phyloP scores from a whole-genome alignment of 2,113 vertebrate genomes.

The Elachura formosa region DNA sequence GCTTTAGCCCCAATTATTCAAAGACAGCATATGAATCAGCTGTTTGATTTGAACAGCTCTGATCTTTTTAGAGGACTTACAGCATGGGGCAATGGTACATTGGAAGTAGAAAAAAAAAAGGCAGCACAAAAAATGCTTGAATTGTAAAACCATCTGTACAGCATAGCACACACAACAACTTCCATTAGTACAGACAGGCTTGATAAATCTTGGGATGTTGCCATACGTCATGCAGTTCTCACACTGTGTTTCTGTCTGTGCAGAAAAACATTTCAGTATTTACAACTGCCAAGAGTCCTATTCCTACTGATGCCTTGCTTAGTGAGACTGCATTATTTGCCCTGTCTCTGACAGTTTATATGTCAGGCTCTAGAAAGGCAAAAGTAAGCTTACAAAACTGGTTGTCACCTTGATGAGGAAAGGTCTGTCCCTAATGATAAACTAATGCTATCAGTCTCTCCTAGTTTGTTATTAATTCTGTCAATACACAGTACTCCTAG shows the following conservation, averaged over 20 bases:
- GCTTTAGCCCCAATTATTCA: not conserved
- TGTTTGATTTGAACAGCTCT: not conserved
- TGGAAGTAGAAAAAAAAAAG: not conserved
- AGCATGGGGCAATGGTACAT: not conserved
- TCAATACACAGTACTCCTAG: slow-evolving; percentile 32
- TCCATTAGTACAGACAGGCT: slow-evolving; percentile 47
- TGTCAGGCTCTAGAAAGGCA: slow-evolving; percentile 62
- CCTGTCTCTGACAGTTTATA: slow-evolving; percentile 68
- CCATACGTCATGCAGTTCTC: slow-evolving; percentile 51
- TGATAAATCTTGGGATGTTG: slow-evolving; percentile 64
- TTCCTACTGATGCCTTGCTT: slow-evolving; percentile 47
- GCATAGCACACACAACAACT: slow-evolving; percentile 54
- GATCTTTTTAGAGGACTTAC: not conserved
- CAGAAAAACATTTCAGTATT: slow-evolving; percentile 65
- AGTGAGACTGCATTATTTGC: slow-evolving; percentile 66
- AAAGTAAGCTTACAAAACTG: slow-evolving; percentile 70
- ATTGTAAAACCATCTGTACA: slow-evolving; percentile 25
- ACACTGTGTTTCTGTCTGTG: slow-evolving; percentile 40
- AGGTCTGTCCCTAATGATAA: slow-evolving; percentile 62
- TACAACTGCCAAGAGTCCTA: slow-evolving; percentile 61
- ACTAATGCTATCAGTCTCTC: slow-evolving; percentile 64
- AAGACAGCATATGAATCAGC: not conserved
- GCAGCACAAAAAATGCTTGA: not conserved
- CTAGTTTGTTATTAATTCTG: slow-evolving; percentile 24
- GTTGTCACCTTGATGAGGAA: slow-evolving; percentile 63